A percentile compares a stretch with the other conserved stretches of the same genome.
Evolutionary conservation across 2,113 vertebrate species (phyloP).

Genomic region (Elanus axillaris): DNA sequence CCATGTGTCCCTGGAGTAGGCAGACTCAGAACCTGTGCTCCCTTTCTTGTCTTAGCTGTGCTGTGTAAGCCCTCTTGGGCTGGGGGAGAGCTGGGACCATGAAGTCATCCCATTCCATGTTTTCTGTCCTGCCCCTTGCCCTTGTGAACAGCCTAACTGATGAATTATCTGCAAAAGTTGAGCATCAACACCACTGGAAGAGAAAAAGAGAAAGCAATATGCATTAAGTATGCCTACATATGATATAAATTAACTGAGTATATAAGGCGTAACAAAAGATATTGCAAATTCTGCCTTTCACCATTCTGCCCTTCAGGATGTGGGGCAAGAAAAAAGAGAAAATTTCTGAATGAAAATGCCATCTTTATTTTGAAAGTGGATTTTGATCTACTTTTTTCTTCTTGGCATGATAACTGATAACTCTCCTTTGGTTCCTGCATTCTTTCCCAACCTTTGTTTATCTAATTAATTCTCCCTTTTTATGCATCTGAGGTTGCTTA

Average conservation of each 20-base stretch:
- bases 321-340: background rate
- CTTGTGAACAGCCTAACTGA: background rate
- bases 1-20: background rate
- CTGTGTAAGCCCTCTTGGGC: background rate
- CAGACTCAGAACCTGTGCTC: background rate
- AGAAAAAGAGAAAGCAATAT: background rate
- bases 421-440: background rate
- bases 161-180: background rate
- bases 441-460: background rate
- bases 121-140: background rate
- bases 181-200: background rate
- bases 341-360: background rate
- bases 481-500: background rate
- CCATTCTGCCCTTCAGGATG: background rate
- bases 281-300: background rate
- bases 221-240: background rate
- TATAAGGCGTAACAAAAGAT: background rate
- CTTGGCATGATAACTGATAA: background rate
- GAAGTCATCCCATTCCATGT: background rate
- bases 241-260: background rate
- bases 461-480: constrained; percentile 4
- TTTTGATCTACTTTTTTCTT: background rate
- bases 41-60: background rate
- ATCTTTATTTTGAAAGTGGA: background rate
- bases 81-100: background rate